Base-by-base conservation (phyloP, 2,888 invertebrate species). In the Cheilosia pagana region DNA sequence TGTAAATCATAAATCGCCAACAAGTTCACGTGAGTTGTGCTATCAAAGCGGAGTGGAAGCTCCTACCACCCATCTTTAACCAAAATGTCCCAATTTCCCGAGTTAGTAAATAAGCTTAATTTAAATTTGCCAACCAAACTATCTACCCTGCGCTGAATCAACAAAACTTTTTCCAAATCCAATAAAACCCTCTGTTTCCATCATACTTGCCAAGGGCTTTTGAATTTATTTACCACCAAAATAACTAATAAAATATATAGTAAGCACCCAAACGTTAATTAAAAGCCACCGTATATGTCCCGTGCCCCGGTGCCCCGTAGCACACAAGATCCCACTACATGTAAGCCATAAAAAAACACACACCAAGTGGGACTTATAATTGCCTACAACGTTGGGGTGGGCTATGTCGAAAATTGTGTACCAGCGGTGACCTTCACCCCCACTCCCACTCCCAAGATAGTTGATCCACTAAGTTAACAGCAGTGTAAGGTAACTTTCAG, bases 221-320 rank as follows among this genome's bases (percentile, higher is more conserved):
- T 16, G 59, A 50, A 65, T 75, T 68, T 53, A 68, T 60, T 76
- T 45, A 68, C 65, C 55, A 70, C 62, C 28, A 57, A 50, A 70
- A 70, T 48, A 63, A 77, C 75, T 70, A 57, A 70, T 77, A 71
- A 50, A 48, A 39, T 21, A 31, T 21, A 12, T 14, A 68, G 70
- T 71, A 78, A 31, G 59, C 53, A 59, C 39, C 55, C 57, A 75
- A 70, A 57, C 25, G 35, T 70, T 70, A 75, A 75, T 75, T 70
- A 81, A 81, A 75, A 70, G 50, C 39, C 59, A 52, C 45, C 8
- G 43, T 68, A n/a, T 68, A 67, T 53, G 45, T 39, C 59, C 35
- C n/a, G n/a, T n/a, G n/a, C n/a, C n/a, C n/a, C n/a, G n/a, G n/a
- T n/a, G n/a, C 52, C 65, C 31, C 31, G 65, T 52, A 19, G 25